Conservation (phyloP, 2,888 invertebrate genomes). For the Vannuccia rotundouncinata region DNA sequence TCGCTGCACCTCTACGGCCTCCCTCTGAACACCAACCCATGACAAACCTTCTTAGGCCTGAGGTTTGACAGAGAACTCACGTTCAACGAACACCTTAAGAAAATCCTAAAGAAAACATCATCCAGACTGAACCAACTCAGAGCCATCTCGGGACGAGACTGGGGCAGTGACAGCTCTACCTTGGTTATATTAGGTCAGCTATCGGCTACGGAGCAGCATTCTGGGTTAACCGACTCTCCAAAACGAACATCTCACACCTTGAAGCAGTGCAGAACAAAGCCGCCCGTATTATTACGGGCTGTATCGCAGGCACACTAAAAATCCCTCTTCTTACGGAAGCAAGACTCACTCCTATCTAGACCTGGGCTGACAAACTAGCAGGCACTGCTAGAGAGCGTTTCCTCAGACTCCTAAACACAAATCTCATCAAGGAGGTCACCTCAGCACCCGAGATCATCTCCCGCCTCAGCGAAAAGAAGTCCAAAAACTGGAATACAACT, state of each 20-base stretch:
- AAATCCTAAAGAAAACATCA: not conserved
- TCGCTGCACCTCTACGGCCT: not conserved
- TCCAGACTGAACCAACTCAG: not conserved
- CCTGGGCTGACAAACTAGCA: too few species aligned
- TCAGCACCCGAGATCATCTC: too few species aligned
- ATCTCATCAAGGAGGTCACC: too few species aligned
- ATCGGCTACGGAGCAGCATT: conserved; percentile 11
- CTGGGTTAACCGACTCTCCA: not conserved
- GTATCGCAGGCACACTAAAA: not conserved
- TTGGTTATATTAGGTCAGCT: not conserved
- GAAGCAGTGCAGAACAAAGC: not conserved
- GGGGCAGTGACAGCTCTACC: conserved; percentile 3
- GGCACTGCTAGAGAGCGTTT: too few species aligned
- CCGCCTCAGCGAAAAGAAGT: too few species aligned
- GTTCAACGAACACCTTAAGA: not conserved
- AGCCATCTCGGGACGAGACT: not conserved
- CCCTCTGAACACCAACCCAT: conserved; percentile 11
- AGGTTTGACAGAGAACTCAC: conserved; percentile 7
- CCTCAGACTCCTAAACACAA: too few species aligned
- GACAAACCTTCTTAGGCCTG: not conserved
- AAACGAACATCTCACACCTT: not conserved
- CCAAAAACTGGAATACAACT: too few species aligned
- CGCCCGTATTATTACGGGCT: not conserved
- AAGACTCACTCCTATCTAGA: too few species aligned
- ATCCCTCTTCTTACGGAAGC: not conserved